phyloP scores from a whole-genome alignment of 2,797 vertebrate genomes.

The Crocidura indochinensis region DNA sequence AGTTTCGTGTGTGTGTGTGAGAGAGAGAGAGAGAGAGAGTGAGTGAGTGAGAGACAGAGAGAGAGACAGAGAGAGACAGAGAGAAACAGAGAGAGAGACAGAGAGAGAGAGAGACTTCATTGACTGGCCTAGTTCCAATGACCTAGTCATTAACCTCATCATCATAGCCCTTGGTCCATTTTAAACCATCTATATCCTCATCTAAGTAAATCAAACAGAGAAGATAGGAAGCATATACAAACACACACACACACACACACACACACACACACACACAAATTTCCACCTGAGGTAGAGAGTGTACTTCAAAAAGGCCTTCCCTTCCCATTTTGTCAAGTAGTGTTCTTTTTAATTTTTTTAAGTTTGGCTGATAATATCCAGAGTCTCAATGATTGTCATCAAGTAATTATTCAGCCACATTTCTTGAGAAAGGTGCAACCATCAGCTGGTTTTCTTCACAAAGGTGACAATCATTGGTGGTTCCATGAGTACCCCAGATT shows the following conservation, averaged over 20 bases:
- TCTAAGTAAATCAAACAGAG: neutral
- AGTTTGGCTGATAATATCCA: rapidly evolving
- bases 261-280: rapidly evolving
- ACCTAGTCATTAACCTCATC: rapidly evolving
- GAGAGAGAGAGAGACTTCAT: neutral
- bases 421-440: rapidly evolving
- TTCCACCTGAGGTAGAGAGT: neutral
- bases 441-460: too few species aligned
- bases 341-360: neutral
- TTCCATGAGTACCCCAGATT: neutral
- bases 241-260: too few species aligned
- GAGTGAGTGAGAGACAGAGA: too few species aligned
- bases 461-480: rapidly evolving
- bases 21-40: too few species aligned
- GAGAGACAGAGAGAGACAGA: too few species aligned
- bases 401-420: rapidly evolving
- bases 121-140: neutral
- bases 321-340: neutral
- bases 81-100: too few species aligned
- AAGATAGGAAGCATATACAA: neutral
- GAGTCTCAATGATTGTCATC: neutral
- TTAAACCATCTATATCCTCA: rapidly evolving
- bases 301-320: neutral
- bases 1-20: too few species aligned
- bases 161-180: too few species aligned